A percentile compares a stretch with the other conserved stretches of the same genome.
These are phyloP conservation scores for Gymnodraco acuticeps DNA, from an alignment of 2,797 vertebrate genomes.

Conservation along the genomic window DNA sequence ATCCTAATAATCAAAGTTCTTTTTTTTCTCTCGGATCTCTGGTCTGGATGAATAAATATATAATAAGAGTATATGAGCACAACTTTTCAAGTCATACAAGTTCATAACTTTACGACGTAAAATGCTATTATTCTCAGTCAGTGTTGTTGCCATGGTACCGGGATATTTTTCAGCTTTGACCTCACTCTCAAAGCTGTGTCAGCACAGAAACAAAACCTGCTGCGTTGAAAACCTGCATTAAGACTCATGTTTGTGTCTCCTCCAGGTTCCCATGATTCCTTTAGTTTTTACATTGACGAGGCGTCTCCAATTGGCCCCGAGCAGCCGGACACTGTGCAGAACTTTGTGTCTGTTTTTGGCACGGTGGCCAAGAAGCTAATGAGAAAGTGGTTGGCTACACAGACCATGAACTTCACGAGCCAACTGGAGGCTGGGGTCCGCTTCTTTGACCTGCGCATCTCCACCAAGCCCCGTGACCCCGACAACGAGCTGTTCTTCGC, in stretches of 20 bases:
- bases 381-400: constrained; percentile 98
- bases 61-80: neutral
- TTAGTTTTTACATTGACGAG: constrained; percentile 99
- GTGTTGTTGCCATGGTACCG: constrained; percentile 52
- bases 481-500: constrained; percentile 98
- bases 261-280: constrained; percentile 98
- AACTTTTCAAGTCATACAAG: constrained; percentile 41
- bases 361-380: constrained; percentile 98
- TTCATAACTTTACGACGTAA: constrained; percentile 21
- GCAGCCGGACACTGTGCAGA: constrained; percentile 97
- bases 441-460: constrained; percentile 98
- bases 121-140: constrained; percentile 33
- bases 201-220: constrained; percentile 26
- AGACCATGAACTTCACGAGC: constrained; percentile 97
- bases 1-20: neutral
- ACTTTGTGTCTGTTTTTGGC: constrained; percentile 98
- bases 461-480: constrained; percentile 97
- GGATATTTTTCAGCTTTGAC: constrained; percentile 41
- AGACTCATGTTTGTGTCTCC: constrained; percentile 54
- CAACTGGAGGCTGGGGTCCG: constrained; percentile 96
- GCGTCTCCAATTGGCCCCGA: constrained; percentile 96
- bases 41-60: constrained; percentile 4
- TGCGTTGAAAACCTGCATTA: constrained; percentile 14
- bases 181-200: constrained; percentile 31
- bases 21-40: constrained; percentile 1